These are phyloP conservation scores for Tenthredo distinguenda DNA, from an alignment of 2,888 invertebrate species.

Conservation along the genomic window DNA sequence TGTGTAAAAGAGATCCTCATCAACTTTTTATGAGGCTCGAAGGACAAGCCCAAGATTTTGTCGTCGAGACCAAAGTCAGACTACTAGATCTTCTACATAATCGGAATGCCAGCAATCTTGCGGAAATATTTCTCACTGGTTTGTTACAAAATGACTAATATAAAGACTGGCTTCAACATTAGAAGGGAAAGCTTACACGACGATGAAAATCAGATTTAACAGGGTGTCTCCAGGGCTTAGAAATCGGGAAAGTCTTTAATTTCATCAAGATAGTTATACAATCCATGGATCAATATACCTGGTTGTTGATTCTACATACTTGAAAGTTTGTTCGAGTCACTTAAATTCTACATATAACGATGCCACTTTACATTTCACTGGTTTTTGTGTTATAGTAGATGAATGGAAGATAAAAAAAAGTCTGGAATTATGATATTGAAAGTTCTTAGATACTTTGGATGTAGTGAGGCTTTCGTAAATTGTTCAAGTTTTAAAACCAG, in stretches of 20 bases:
- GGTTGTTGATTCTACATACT: background rate
- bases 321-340: background rate
- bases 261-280: background rate
- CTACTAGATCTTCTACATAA: conserved; percentile 80
- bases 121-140: conserved; percentile 80
- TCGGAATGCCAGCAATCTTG: conserved; percentile 79
- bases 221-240: background rate
- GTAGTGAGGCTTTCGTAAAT: background rate
- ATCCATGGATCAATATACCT: background rate
- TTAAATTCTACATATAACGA: background rate
- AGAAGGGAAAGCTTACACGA: background rate
- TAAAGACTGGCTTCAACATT: background rate
- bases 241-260: background rate
- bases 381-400: background rate
- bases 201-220: background rate
- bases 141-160: conserved; percentile 55
- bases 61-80: conserved; percentile 83
- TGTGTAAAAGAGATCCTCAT: conserved; percentile 82
- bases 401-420: background rate
- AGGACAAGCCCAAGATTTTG: conserved; percentile 83
- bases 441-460: background rate
- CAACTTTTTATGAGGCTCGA: conserved; percentile 84
- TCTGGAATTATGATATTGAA: background rate
- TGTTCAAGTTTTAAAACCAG: background rate
- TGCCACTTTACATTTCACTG: background rate